A percentile compares a stretch with the other conserved stretches of the same genome.
Conservation (phyloP, 2,888 invertebrate genomes). For the Seira ritae region DNA sequence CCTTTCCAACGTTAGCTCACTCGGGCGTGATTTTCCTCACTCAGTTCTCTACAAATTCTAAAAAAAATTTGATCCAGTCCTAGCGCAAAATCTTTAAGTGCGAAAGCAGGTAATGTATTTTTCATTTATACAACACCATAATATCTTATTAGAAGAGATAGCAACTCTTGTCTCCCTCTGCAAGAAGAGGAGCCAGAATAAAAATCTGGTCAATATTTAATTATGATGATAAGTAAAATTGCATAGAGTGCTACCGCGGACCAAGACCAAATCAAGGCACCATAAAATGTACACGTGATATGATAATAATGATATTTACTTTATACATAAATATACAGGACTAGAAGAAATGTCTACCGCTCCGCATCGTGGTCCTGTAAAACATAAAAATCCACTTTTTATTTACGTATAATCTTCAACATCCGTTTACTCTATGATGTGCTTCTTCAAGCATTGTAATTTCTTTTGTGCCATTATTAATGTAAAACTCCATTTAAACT, state of each 20-base stretch:
- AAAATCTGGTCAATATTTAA: not conserved
- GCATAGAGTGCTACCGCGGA: not conserved
- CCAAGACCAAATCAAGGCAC: not conserved
- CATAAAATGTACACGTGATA: not conserved
- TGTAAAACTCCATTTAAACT: too few species aligned
- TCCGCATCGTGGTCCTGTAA: not conserved
- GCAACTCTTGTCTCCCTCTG: too few species aligned
- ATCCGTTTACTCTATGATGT: not conserved
- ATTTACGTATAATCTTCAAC: not conserved
- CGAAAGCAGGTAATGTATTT: too few species aligned
- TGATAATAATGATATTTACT: not conserved
- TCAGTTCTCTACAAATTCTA: too few species aligned
- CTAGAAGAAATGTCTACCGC: not conserved
- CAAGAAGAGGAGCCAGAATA: not conserved
- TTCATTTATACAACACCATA: too few species aligned
- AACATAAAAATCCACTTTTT: not conserved
- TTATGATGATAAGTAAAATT: not conserved
- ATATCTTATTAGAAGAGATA: too few species aligned
- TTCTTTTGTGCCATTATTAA: too few species aligned
- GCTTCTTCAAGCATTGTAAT: not conserved
- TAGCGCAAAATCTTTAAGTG: too few species aligned
- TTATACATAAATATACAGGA: too few species aligned
- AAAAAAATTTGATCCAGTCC: too few species aligned
- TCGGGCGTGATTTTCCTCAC: constrained; percentile 32
- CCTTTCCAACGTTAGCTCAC: constrained; percentile 44